Evolutionary conservation across 2,888 invertebrate species (phyloP), one percentile per base, ranked within the genome.

Genomic region (Kryphioiulus occultus): DNA sequence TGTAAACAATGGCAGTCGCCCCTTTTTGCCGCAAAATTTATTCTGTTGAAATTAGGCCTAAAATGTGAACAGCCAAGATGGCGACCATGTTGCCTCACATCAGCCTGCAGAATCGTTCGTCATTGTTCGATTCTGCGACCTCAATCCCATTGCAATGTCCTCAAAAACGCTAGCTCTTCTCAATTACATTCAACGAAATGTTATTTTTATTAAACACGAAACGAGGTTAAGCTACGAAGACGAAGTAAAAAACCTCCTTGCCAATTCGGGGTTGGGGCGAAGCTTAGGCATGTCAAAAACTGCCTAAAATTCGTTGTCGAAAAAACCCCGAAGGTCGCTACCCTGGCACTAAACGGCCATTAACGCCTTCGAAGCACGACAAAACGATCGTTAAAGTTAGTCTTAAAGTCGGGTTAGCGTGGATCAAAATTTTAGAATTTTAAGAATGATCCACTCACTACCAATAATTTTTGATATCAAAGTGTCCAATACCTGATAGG

Each of bases 131-230:
- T 78, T 78, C 68, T 15, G 78, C 30, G 78, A 78, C 78, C 78
- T 78, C 30, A 78, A 78, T 78, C 78, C 17, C 78, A 78, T 78
- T 78, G 78, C 30, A 78, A 78, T 78, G 78, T 78, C 78, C 78
- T 78, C 78, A 78, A 78, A 78, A 78, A 22, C 68, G 68, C n/a
- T 9, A n/a, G n/a, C 68, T 78, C 30, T 78, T 32, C 78, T 30
- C 30, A 30, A 30, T 78, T 78, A 78, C 78, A 78, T 12, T 10
- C n/a, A 53, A n/a, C 19, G n/a, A 19, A 53, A 53, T 78, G 78
- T 78, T 32, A 78, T 26, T 78, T 78, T 78, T 78, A 78, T 78
- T 78, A 78, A 78, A 30, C 30, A 26, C 17, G 30, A 78, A 78
- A 78, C 78, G 78, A 78, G 78, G 78, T 78, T 78, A 30, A 78